Evolutionary conservation across 2,888 invertebrate genomes (phyloP).

Genomic region (Euplagia quadripunctaria): DNA sequence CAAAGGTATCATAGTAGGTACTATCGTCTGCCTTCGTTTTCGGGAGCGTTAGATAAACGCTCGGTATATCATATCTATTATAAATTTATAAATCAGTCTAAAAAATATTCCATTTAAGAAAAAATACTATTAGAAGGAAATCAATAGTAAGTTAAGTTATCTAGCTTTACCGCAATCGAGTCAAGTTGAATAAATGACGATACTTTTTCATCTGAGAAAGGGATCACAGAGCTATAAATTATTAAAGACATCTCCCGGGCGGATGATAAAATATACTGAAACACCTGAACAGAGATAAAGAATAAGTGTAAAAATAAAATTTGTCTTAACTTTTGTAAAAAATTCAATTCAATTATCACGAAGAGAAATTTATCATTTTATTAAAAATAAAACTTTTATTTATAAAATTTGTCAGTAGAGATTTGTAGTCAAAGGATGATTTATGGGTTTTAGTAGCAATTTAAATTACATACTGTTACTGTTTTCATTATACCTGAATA

Average conservation of each 20-base stretch:
- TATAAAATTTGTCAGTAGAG: no score
- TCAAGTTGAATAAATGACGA: conserved; percentile 47
- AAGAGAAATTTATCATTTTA: neutral
- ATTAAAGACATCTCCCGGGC: conserved; percentile 42
- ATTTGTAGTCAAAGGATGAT: no score
- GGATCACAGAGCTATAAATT: conserved; percentile 49
- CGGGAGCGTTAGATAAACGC: no score
- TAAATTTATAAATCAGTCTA: no score
- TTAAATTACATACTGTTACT: no score
- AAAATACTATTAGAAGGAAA: neutral
- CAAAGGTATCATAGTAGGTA: no score
- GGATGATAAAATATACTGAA: conserved; percentile 31
- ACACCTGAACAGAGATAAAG: conserved; percentile 29
- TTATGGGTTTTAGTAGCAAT: no score
- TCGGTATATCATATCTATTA: no score
- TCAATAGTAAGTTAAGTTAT: neutral
- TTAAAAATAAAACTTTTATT: no score
- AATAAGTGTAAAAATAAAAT: conserved; percentile 15
- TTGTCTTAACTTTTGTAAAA: conserved; percentile 16
- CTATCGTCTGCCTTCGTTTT: no score
- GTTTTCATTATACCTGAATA: no score
- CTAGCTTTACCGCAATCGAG: conserved; percentile 30
- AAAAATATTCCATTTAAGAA: no score
- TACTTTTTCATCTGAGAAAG: conserved; percentile 48
- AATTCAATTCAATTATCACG: conserved; percentile 17